phyloP scores from a whole-genome alignment of 2,113 vertebrate species.

The Sarotherodon lohbergeri region DNA sequence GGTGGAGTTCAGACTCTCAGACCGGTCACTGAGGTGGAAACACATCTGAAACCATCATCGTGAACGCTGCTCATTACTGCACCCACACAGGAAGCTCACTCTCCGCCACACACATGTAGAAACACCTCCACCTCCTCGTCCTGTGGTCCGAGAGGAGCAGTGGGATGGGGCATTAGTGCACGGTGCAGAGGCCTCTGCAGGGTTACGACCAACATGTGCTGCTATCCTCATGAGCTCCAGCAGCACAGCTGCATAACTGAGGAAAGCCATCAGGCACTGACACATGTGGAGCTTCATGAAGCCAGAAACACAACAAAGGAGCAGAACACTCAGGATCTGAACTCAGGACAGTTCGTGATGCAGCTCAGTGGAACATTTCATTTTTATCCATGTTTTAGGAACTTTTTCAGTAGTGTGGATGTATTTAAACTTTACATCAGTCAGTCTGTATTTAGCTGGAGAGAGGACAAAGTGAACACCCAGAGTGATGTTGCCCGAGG shows the following conservation, averaged over 20 bases:
- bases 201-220: neutral
- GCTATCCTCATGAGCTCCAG: neutral
- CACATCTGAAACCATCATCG: neutral
- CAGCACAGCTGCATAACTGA: neutral
- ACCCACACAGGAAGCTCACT: neutral
- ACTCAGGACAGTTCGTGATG: neutral
- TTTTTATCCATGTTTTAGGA: neutral
- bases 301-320: neutral
- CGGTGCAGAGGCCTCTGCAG: neutral
- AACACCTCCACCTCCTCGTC: neutral
- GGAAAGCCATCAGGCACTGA: neutral
- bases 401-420: neutral
- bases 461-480: neutral
- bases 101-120: neutral
- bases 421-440: neutral
- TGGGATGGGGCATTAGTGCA: neutral
- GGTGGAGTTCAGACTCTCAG: neutral
- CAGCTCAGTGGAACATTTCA: neutral
- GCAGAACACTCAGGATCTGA: neutral
- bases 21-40: neutral
- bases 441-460: neutral
- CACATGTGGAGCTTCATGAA: neutral
- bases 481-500: neutral
- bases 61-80: neutral
- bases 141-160: neutral